Conservation (phyloP, 1,140 invertebrate species). For the Drosophila tropicalis region DNA sequence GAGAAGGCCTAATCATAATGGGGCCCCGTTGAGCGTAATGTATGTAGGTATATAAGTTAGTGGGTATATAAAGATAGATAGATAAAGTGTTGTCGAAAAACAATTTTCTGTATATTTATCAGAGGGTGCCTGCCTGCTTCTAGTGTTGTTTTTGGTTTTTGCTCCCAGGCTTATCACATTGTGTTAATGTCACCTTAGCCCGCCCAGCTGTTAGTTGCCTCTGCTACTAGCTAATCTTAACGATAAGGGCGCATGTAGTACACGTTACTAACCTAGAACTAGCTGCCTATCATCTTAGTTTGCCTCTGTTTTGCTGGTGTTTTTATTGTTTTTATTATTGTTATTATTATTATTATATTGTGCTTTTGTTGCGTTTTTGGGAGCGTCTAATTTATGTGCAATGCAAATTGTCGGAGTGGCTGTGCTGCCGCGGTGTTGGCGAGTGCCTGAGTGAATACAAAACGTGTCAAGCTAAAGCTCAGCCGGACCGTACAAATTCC, state of each 20-base stretch:
- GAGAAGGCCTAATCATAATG: background rate
- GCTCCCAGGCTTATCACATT: background rate
- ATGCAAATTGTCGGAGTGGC: conserved; percentile 52
- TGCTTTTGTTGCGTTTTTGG: conserved; percentile 2
- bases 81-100: conserved; percentile 13
- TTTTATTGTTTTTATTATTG: background rate
- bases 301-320: background rate
- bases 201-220: background rate
- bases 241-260: background rate
- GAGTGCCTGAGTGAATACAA: conserved; percentile 14
- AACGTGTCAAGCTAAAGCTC: background rate
- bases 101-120: conserved; percentile 4
- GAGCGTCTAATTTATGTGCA: conserved; percentile 39
- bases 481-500: conserved; percentile 21
- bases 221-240: background rate
- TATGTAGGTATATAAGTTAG: background rate
- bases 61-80: conserved; percentile 3
- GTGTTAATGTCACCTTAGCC: conserved; percentile 6
- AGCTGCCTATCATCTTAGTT: background rate
- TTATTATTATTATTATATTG: conserved; percentile 1
- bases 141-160: background rate
- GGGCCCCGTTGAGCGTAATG: background rate
- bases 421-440: conserved; percentile 21
- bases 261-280: background rate
- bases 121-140: background rate